Percentiles rank a stretch among this genome's conserved stretches.
These are phyloP conservation scores for Blera fallax DNA, from an alignment of 2,888 invertebrate species.

Conservation along the genomic window DNA sequence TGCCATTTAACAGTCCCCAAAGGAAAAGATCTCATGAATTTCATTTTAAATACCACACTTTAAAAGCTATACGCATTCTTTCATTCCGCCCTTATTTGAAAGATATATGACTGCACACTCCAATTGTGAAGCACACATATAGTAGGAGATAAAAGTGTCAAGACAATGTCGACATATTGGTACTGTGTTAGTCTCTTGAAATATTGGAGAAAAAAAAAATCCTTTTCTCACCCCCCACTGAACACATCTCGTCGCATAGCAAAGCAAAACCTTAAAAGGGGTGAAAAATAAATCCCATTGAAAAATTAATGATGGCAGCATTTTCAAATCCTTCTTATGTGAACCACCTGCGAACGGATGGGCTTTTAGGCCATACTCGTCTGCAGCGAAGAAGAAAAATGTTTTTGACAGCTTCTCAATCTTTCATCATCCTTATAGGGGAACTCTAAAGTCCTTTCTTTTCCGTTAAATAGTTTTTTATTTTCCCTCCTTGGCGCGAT, in stretches of 20 bases:
- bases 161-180: slow-evolving; percentile 15
- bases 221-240: background rate
- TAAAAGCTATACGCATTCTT: background rate
- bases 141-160: slow-evolving; percentile 22
- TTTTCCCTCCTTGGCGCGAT: background rate
- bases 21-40: background rate
- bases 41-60: background rate
- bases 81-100: background rate
- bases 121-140: background rate
- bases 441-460: background rate
- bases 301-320: slow-evolving; percentile 37
- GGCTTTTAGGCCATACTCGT: slow-evolving; percentile 6
- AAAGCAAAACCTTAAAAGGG: background rate
- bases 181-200: slow-evolving; percentile 15
- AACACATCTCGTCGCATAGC: background rate
- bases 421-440: background rate
- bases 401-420: background rate
- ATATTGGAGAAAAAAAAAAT: background rate
- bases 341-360: slow-evolving; percentile 21
- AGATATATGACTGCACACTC: background rate
- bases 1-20: background rate
- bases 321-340: background rate
- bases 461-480: background rate
- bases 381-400: background rate
- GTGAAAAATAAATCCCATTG: slow-evolving; percentile 29